A percentile compares a stretch with the other conserved stretches of the same genome.
Conservation (phyloP, 2,888 invertebrate genomes). For the Hylaea fasciaria region DNA sequence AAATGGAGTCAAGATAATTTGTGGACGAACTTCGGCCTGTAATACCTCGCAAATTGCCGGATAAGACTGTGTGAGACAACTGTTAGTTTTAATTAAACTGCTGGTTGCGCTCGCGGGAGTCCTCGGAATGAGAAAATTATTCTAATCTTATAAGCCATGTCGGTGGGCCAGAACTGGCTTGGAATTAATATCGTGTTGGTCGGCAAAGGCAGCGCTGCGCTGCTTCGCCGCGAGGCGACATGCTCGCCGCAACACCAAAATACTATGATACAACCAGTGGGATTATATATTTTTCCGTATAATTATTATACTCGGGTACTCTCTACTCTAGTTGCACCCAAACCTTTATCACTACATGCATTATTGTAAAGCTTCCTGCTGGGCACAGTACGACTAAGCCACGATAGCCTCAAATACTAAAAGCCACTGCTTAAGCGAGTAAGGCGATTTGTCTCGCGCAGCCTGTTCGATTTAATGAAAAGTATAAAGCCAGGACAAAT, state of each 20-base stretch:
- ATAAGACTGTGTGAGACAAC: conserved; percentile 85
- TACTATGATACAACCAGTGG: no score
- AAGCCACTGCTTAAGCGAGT: conserved; percentile 48
- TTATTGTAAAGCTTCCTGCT: neutral
- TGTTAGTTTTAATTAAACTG: conserved; percentile 85
- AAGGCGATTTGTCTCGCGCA: conserved; percentile 64
- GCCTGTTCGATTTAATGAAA: conserved; percentile 77
- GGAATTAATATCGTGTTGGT: conserved; percentile 76
- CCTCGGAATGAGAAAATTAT: conserved; percentile 82
- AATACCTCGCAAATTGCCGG: conserved; percentile 85
- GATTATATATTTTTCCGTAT: no score
- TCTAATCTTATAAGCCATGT: conserved; percentile 83
- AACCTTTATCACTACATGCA: neutral
- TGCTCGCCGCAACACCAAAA: conserved; percentile 3
- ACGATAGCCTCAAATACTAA: conserved; percentile 33
- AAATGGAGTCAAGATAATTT: conserved; percentile 84
- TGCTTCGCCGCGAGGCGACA: neutral
- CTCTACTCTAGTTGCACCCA: no score
- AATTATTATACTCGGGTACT: no score
- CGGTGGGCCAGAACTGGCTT: conserved; percentile 72
- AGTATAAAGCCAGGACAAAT: conserved; percentile 70
- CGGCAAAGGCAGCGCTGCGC: conserved; percentile 49
- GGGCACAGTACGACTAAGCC: conserved; percentile 28
- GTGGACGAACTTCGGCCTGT: conserved; percentile 83
- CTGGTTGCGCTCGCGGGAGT: conserved; percentile 79